Base-by-base conservation (phyloP, 2,113 vertebrate species). In the Pycnonotus jocosus region DNA sequence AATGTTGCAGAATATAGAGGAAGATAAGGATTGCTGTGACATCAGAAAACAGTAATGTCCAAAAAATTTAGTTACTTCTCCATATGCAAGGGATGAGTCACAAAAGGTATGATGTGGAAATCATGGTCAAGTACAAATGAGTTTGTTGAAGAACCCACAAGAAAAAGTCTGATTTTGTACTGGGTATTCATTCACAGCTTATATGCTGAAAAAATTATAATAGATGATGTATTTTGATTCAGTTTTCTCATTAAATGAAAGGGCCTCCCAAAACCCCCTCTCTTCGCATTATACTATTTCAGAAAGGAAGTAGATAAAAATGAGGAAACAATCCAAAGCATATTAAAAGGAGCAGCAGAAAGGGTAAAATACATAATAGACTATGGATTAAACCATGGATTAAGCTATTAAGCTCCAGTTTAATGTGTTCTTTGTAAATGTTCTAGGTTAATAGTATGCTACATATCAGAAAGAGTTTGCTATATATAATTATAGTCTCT, bases 241-340 rank as follows among this genome's bases (percentile, higher is more conserved):
- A 2, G 3, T 74, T 84, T 92, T 83, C n/a, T 89, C 27, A 56
- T 87, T 81, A 79, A 91, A 81, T 94, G 7, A 78, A 88, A 89
- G 74, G 35, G 30, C 47, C 19, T 94, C n/a, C 10, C 61, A 42
- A 72, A 92, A 72, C 18, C 0, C 7, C 7, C 3, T 18, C 27
- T 14, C 31, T 95, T 91, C 51, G 81, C 35, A 86, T 65, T 84
- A 13, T 60, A 88, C 45, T 70, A 25, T 84, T 95, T 84, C 61
- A 91, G 81, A 96, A 92, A 92, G 90, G 90, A 95, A 95, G 84
- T 61, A 87, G 87, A 94, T 96, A 87, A 95, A 95, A 90, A 60
- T 85, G 70, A 91, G 92, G 93, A 95, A 93, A 89, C 87, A 96
- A 94, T 96, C 70, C 62, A 96, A 95, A 48, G 31, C 70, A 33